Base-by-base conservation (phyloP, 2,797 vertebrate species). In the Pseudochirops cupreus region DNA sequence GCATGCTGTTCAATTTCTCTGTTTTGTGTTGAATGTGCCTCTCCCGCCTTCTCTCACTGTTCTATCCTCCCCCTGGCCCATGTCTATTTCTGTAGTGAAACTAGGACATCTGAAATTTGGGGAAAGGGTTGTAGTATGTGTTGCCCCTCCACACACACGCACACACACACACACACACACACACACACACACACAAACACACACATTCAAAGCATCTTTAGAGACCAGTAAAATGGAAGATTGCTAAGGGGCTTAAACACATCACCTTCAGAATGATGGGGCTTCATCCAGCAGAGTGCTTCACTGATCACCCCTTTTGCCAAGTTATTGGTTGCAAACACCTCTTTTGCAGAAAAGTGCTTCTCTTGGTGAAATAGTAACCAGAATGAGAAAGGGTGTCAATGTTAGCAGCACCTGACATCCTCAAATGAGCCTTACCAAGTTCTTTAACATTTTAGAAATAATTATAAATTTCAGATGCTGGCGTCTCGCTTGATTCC, bases 401-500 rank as follows among this genome's bases (percentile, higher is more conserved):
- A 33, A 18, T 53, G 21, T 93, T 98, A 53, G 24, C 94, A 97
- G 97, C 55, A 97, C 24, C 91, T 95, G 91, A 24, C 97, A 95
- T 98, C 97, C 97, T 94, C 92, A 98, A 98, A 98, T 93, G 97
- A 96, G 95, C n/a, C 29, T 74, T 10, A 91, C 58, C 95, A 95
- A 94, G 91, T 53, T 90, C 97, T 94, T 82, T 95, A 97, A 92
- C 91, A 67, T 94, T 98, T 97, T 97, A 95, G 93, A 95, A 95
- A 93, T 91, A 94, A 62, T 96, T n/a, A 95, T 91, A 96, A 96
- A 58, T 98, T 96, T 97, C 57, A 97, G 94, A 94, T 97, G 26
- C 94, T 53, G 97, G 95, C 90, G 93, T 67, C 95, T 96, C 96
- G 96, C 97, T 96, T 98, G 96, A 96, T 97, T 98, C 95, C 94